phyloP scores from a whole-genome alignment of 2,113 vertebrate species.

The Pygathrix nemaeus region DNA sequence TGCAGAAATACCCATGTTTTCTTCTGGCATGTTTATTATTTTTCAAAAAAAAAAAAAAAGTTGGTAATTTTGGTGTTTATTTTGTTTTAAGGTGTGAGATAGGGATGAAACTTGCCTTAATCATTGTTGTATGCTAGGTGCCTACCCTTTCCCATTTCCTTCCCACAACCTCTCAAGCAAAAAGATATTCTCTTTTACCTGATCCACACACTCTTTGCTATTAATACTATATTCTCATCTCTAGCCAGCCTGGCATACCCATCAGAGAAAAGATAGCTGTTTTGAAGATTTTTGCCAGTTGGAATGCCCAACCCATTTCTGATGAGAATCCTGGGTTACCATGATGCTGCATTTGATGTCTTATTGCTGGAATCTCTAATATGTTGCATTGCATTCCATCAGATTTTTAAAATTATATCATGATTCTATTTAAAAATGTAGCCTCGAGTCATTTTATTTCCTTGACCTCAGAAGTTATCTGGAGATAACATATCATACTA shows the following conservation, averaged over 20 bases:
- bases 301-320: not conserved
- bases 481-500: not conserved
- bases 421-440: not conserved
- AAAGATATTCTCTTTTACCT: not conserved
- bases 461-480: not conserved
- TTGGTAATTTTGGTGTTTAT: not conserved
- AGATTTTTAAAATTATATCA: constrained; percentile 9
- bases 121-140: not conserved
- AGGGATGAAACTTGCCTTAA: not conserved
- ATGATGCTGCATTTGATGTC: not conserved
- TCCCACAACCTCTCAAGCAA: not conserved
- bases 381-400: not conserved
- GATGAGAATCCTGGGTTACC: not conserved
- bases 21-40: not conserved
- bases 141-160: not conserved
- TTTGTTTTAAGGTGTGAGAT: constrained; percentile 4
- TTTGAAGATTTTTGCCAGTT: not conserved
- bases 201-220: not conserved
- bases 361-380: not conserved
- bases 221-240: not conserved
- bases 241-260: not conserved
- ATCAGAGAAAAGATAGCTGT: not conserved
- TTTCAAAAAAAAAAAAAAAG: not conserved
- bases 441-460: not conserved
- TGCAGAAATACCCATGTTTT: not conserved